Evolutionary conservation across 2,888 invertebrate genomes (phyloP), one percentile per base, ranked within the genome.

Genomic region (Philereme transversata): DNA sequence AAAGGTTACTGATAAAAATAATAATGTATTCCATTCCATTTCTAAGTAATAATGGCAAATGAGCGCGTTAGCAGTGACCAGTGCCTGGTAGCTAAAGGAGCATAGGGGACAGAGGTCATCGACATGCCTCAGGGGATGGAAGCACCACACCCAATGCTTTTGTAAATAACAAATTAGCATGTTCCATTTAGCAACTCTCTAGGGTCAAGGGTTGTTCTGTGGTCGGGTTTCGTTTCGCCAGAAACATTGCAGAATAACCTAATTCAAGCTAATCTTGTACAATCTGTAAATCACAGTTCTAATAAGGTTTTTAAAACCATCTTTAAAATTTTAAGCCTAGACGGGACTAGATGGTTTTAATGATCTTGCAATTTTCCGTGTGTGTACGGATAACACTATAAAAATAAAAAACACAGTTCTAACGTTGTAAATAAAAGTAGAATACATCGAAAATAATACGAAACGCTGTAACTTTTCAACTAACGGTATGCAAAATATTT

Each of bases 151-250:
- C 53, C n/a, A 54, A 43, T 43, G 50, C 36, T 51, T 54, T 57
- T 44, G 54, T 59, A 56, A 49, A 45, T 59, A 55, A 52, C 40
- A 11, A 47, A 59, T 50, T 59, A 33, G 52, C 55, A 56, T 58
- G 57, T 51, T 52, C 34, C 43, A 46, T 51, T 53, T 43, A 52
- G 43, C 48, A 10, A 56, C 38, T 48, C 62, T 44, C 44, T 10
- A 35, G 47, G 35, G 47, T 33, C 36, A 10, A 45, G 35, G 10
- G 47, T 52, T 33, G 34, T 46, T 53, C 5, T 41, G 41, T 33
- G 33, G 48, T 35, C 38, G 36, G 22, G 55, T 56, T 53, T 38
- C 49, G 33, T 40, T 22, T 11, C 45, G 34, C n/a, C 41, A 5
- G 61, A 5, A 34, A 10, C 35, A 36, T 36, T 43, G 22, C 47